Evolutionary conservation across 2,797 vertebrate genomes (phyloP).

Genomic region (Graptemys geographica): DNA sequence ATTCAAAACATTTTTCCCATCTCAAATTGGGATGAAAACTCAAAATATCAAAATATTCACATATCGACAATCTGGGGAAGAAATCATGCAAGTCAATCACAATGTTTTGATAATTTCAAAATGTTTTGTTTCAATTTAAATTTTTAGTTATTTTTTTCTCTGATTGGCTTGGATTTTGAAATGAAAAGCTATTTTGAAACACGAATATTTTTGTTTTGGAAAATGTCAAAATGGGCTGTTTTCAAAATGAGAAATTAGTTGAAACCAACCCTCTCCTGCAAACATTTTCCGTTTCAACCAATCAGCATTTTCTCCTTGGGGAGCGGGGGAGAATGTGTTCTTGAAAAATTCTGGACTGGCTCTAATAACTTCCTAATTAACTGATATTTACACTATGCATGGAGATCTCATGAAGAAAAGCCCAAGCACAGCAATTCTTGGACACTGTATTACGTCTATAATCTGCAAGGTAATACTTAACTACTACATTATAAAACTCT

Average conservation of each 20-base stretch:
- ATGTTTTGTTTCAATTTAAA: not conserved
- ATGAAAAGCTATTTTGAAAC: not conserved
- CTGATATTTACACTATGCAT: not conserved
- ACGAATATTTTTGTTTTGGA: not conserved
- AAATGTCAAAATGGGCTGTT: not conserved
- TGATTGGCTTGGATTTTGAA: not conserved
- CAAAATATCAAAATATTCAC: not conserved
- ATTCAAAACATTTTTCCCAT: not conserved
- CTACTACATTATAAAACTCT: not conserved
- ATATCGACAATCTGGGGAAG: not conserved
- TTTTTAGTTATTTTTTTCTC: not conserved
- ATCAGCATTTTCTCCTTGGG: not conserved
- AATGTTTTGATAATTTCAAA: not conserved
- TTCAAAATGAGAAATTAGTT: not conserved
- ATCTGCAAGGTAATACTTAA: not conserved
- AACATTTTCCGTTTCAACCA: not conserved
- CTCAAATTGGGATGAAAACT: not conserved
- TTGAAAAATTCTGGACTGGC: not conserved
- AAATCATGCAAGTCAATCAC: not conserved
- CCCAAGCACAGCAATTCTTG: not conserved
- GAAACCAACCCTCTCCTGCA: not conserved
- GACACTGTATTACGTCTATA: not conserved
- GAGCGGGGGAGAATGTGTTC: not conserved
- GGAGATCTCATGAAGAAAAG: not conserved
- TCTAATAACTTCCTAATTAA: not conserved